Conservation (phyloP, 2,113 vertebrate species). For the Sapayoa aenigma region DNA sequence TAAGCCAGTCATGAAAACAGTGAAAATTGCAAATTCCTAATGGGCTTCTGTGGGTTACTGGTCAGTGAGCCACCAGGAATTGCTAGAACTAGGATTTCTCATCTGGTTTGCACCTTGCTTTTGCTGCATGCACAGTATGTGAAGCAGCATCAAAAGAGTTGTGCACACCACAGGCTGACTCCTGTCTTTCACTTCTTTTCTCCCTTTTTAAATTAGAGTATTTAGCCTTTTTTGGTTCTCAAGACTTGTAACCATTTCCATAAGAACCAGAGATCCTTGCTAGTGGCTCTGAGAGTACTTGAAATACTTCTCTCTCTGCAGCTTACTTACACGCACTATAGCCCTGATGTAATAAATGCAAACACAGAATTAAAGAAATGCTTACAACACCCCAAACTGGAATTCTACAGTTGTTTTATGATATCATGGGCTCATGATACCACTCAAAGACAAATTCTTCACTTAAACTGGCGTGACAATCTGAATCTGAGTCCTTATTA, state of each 20-base stretch:
- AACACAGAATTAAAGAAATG: neutral
- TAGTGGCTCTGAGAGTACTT: neutral
- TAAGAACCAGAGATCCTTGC: neutral
- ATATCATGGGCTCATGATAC: neutral
- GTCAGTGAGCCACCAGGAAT: neutral
- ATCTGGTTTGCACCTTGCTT: neutral
- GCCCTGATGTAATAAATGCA: neutral
- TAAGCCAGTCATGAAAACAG: neutral
- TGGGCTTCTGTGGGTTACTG: neutral
- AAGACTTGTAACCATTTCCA: fast-evolving
- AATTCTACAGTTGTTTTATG: neutral
- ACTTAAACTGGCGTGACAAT: neutral
- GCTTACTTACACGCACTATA: neutral
- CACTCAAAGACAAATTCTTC: neutral
- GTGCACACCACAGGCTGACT: neutral
- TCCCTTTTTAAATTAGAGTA: neutral
- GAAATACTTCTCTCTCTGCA: neutral
- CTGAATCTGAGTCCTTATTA: neutral
- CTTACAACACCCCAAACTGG: neutral
- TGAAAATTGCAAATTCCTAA: neutral
- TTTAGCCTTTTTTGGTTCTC: neutral
- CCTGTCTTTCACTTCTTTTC: neutral
- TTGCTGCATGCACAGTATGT: neutral
- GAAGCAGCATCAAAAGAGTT: neutral
- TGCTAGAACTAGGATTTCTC: neutral